Evolutionary conservation across 1,140 invertebrate species (phyloP), one percentile per base, ranked within the genome.

Genomic region (Helicorthomorpha holstii): DNA sequence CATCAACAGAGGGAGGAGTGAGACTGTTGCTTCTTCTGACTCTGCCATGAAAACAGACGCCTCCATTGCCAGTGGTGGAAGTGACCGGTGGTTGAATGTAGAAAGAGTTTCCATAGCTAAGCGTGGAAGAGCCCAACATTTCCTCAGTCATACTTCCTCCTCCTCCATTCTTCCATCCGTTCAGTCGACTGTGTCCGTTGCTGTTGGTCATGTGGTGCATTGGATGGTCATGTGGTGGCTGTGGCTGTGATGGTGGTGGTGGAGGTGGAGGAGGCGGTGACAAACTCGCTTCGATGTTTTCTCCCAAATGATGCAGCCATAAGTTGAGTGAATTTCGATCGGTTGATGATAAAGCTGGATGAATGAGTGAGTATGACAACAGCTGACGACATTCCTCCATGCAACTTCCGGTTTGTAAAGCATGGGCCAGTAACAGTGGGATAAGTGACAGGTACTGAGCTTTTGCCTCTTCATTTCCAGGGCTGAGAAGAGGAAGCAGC

Each of bases 331-430:
- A 71, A 53, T 73, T 73, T 59, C 87, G 78, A 61, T 91, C 85
- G 52, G 86, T 81, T 59, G 74, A 78, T 56, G 76, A 77, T 58
- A 93, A 79, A 34, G 88, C 89, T n/a, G 91, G 90, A 73, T 94
- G 91, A 58, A 94, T 89, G 53, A 93, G 76, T 53, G 86, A 78
- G 64, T 92, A 94, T 1, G 85, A 88, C 54, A 94, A 75, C 44
- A 93, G 75, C 68, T 73, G 71, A 16, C 70, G 58, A 56, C 74
- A 70, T 59, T 83, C 81, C 62, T 83, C 81, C 34, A 81, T 77
- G 53, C 77, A 75, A 50, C 75, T 73, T 56, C 77, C 75, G 44
- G 76, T 74, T 49, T 74, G 72, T 50, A 78, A 70, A 56, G 71
- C 77, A 63, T 75, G 76, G 59, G 66, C 75, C 7, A 83, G 72